Percentiles rank a stretch among this genome's conserved stretches.
Conservation (phyloP, 2,797 vertebrate species). For the Euthynnus affinis region DNA sequence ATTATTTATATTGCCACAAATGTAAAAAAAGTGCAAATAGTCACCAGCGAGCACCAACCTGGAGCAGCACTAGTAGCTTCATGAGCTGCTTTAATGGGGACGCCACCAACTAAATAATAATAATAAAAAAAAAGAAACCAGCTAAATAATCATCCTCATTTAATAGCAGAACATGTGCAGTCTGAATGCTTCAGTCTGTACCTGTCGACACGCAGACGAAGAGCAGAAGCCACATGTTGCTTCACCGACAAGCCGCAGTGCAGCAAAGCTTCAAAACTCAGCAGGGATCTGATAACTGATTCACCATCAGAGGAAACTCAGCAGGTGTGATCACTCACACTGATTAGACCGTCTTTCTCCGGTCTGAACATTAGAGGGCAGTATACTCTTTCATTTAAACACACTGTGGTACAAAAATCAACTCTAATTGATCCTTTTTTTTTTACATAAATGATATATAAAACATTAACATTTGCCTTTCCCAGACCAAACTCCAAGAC, state of each 20-base stretch:
- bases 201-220: slow-evolving; percentile 42
- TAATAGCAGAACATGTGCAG: neutral
- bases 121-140: neutral
- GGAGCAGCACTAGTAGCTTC: fast-evolving
- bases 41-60: too few relatives aligned
- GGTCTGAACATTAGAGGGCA: slow-evolving; percentile 10
- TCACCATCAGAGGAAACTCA: neutral
- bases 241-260: neutral
- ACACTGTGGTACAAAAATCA: too few relatives aligned
- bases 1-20: too few relatives aligned
- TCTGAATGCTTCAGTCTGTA: neutral
- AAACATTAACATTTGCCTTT: too few relatives aligned
- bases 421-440: too few relatives aligned
- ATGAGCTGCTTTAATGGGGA: neutral
- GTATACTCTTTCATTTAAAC: too few relatives aligned
- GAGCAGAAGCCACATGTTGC: slow-evolving; percentile 32
- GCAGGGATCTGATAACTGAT: neutral
- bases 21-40: too few relatives aligned
- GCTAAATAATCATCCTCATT: fast-evolving
- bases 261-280: too few relatives aligned
- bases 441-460: too few relatives aligned
- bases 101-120: slow-evolving; percentile 31
- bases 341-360: slow-evolving; percentile 7
- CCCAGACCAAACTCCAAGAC: too few relatives aligned
- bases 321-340: slow-evolving; percentile 47